Conservation (phyloP, 2,113 vertebrate species). For the Ginglymostoma cirratum region DNA sequence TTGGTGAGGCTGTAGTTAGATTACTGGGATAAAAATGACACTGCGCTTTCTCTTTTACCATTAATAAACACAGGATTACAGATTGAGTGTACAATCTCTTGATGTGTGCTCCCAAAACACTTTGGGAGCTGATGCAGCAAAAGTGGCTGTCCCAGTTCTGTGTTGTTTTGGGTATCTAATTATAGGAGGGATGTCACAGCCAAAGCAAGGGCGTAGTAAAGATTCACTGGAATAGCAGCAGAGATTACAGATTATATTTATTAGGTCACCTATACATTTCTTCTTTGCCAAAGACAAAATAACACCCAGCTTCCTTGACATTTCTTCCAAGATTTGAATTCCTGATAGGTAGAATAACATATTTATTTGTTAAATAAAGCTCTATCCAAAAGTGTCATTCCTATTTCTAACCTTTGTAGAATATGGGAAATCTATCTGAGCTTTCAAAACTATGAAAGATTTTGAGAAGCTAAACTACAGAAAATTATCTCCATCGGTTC, state of each 20-base stretch:
- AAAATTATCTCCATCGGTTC: background rate
- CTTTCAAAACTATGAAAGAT: background rate
- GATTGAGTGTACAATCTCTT: background rate
- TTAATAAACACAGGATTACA: background rate
- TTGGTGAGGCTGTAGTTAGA: background rate
- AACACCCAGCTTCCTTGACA: background rate
- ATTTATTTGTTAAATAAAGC: background rate
- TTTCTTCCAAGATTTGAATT: background rate
- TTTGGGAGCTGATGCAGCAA: slow-evolving; percentile 3
- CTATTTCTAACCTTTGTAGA: background rate
- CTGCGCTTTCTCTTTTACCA: background rate
- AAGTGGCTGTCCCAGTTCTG: background rate
- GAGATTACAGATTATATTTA: background rate
- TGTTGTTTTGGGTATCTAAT: background rate
- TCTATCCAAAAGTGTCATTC: too few species aligned
- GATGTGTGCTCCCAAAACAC: background rate
- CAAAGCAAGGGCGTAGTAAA: background rate
- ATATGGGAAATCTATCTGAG: background rate
- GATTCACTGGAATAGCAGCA: background rate
- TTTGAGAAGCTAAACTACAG: background rate
- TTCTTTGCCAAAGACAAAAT: background rate
- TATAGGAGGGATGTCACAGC: background rate
- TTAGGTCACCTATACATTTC: background rate
- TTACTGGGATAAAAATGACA: background rate
- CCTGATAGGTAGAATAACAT: background rate